A percentile compares a stretch with the other conserved stretches of the same genome.
Conservation (phyloP, 1,140 invertebrate genomes). For the Lepidurus couesii region DNA sequence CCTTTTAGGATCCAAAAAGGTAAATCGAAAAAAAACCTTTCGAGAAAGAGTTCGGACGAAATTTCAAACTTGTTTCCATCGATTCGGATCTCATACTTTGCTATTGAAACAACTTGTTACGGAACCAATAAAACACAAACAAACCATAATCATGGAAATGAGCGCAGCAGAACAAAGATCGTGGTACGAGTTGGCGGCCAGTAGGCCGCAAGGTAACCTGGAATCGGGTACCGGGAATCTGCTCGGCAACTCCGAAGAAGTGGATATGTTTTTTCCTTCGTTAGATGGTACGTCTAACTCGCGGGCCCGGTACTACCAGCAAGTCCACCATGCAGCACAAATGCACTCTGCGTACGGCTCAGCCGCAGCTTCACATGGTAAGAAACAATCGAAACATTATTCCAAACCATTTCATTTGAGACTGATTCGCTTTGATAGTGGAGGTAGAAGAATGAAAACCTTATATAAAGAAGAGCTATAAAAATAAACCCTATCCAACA, state of each 20-base stretch:
- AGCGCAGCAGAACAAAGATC: conserved; percentile 33
- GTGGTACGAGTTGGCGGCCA: conserved; percentile 33
- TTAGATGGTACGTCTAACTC: conserved; percentile 18
- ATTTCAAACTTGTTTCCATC: too few relatives aligned
- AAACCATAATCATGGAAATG: conserved; percentile 28
- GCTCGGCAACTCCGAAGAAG: conserved; percentile 27
- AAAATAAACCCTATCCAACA: not conserved
- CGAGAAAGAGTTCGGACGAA: too few relatives aligned
- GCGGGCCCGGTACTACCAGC: conserved; percentile 29
- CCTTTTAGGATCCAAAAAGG: too few relatives aligned
- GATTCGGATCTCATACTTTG: too few relatives aligned
- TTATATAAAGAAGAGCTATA: not conserved
- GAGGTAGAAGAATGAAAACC: not conserved
- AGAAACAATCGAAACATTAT: not conserved
- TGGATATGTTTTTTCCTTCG: conserved; percentile 34
- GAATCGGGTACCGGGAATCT: conserved; percentile 16
- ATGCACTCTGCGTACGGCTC: conserved; percentile 34
- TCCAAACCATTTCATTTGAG: not conserved
- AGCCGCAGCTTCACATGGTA: conserved; percentile 32
- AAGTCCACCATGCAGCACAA: conserved; percentile 32
- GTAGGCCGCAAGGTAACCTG: conserved; percentile 16
- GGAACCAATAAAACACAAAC: not conserved
- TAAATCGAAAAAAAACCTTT: too few relatives aligned
- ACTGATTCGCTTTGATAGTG: not conserved
- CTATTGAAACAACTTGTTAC: not conserved